phyloP scores from a whole-genome alignment of 2,113 vertebrate genomes.

The Pelecanoides urinatrix region DNA sequence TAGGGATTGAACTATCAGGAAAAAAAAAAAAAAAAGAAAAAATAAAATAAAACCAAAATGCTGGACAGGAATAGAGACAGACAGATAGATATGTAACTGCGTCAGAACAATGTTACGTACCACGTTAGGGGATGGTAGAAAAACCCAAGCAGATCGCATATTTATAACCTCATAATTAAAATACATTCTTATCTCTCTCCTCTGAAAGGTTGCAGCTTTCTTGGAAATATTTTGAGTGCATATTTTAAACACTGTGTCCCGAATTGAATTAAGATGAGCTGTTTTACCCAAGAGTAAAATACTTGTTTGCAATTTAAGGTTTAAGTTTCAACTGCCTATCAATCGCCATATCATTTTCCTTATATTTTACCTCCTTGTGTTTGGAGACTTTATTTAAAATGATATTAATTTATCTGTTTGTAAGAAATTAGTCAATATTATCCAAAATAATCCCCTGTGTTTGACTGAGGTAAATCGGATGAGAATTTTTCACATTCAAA shows the following conservation, averaged over 20 bases:
- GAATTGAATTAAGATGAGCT: conserved; percentile 15
- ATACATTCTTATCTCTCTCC: conserved; percentile 29
- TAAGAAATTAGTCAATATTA: neutral
- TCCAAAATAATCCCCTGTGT: neutral
- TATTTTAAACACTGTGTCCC: neutral
- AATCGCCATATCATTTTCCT: neutral
- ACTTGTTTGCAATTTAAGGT: conserved; percentile 3
- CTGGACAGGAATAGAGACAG: neutral
- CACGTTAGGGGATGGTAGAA: neutral
- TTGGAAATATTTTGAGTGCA: conserved; percentile 35
- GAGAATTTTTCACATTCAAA: conserved; percentile 22
- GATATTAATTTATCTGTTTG: neutral
- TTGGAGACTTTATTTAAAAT: neutral
- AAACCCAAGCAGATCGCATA: neutral
- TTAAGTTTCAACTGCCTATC: conserved; percentile 13
- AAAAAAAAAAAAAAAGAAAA: neutral
- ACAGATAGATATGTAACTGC: neutral
- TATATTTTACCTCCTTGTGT: neutral
- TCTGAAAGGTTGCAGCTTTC: conserved; percentile 41
- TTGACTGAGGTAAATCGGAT: neutral
- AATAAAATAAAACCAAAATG: neutral
- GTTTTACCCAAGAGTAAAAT: neutral
- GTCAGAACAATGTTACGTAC: neutral
- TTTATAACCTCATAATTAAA: conserved; percentile 52
- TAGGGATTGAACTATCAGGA: neutral